Percentiles rank a stretch among this genome's conserved stretches.
These are phyloP conservation scores for Theocolax elegans DNA, from an alignment of 1,140 invertebrate genomes.

Conservation along the genomic window DNA sequence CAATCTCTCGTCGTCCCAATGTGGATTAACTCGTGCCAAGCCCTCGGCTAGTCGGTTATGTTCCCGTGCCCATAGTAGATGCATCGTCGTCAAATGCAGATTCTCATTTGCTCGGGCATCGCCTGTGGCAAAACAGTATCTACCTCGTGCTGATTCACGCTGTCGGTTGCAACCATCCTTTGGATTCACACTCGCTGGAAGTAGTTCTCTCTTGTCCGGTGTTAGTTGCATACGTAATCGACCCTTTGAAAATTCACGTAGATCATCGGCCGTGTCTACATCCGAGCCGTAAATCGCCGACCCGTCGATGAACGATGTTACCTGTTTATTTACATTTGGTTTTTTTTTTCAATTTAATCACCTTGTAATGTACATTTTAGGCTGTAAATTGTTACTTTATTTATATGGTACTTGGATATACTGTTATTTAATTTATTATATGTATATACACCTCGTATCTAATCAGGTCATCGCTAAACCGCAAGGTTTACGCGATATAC, in stretches of 20 bases:
- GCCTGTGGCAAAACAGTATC: constrained; percentile 83
- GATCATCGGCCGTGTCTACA: constrained; percentile 62
- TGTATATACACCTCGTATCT: too few species aligned
- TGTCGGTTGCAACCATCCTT: constrained; percentile 81
- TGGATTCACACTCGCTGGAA: constrained; percentile 78
- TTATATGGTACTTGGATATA: too few species aligned
- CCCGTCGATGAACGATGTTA: constrained; percentile 88
- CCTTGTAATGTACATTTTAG: too few species aligned
- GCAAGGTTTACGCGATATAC: too few species aligned
- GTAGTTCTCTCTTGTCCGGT: constrained; percentile 73
- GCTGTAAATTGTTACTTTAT: too few species aligned
- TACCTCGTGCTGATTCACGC: constrained; percentile 73
- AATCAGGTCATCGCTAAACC: too few species aligned
- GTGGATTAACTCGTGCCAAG: constrained; percentile 77
- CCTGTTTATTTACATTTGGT: constrained; percentile 50
- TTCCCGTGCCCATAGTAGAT: constrained; percentile 81
- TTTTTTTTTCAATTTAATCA: neutral
- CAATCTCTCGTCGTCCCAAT: constrained; percentile 84
- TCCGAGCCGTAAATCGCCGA: constrained; percentile 86
- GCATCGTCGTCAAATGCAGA: constrained; percentile 85
- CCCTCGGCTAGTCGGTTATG: constrained; percentile 82
- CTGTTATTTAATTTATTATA: too few species aligned
- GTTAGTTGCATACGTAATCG: constrained; percentile 73
- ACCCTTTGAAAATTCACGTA: constrained; percentile 72
- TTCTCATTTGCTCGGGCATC: constrained; percentile 85